phyloP scores from a whole-genome alignment of 2,888 invertebrate species.

The Alloplasta piceator region DNA sequence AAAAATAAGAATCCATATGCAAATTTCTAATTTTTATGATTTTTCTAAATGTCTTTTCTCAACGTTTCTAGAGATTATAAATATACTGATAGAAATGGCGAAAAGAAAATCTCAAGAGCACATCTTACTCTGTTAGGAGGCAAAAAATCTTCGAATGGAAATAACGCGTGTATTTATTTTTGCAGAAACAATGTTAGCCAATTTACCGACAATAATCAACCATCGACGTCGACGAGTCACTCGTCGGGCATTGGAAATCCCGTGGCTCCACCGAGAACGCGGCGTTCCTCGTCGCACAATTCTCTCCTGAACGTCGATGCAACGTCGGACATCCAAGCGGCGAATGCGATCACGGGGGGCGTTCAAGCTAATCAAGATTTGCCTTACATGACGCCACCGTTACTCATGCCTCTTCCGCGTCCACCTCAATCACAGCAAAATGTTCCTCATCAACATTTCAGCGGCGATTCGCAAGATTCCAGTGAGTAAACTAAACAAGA shows the following conservation, averaged over 20 bases:
- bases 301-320: conserved; percentile 76
- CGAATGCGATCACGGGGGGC: conserved; percentile 93
- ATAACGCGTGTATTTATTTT: conserved; percentile 6
- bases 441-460: conserved; percentile 88
- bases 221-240: conserved; percentile 76
- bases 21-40: too few relatives aligned
- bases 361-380: conserved; percentile 94
- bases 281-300: conserved; percentile 84
- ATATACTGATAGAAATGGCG: neutral
- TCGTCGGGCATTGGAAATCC: conserved; percentile 76
- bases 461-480: conserved; percentile 96
- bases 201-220: conserved; percentile 72
- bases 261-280: conserved; percentile 84
- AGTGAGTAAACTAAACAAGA: conserved; percentile 88
- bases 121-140: neutral
- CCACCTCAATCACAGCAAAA: conserved; percentile 78
- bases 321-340: conserved; percentile 88
- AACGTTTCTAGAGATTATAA: too few relatives aligned
- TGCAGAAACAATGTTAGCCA: conserved; percentile 74
- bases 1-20: too few relatives aligned
- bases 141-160: too few relatives aligned
- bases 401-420: conserved; percentile 83
- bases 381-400: conserved; percentile 94
- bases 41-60: too few relatives aligned
- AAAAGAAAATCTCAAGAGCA: neutral